Conservation (phyloP, 2,888 invertebrate genomes). For the Diarsia dahlii region DNA sequence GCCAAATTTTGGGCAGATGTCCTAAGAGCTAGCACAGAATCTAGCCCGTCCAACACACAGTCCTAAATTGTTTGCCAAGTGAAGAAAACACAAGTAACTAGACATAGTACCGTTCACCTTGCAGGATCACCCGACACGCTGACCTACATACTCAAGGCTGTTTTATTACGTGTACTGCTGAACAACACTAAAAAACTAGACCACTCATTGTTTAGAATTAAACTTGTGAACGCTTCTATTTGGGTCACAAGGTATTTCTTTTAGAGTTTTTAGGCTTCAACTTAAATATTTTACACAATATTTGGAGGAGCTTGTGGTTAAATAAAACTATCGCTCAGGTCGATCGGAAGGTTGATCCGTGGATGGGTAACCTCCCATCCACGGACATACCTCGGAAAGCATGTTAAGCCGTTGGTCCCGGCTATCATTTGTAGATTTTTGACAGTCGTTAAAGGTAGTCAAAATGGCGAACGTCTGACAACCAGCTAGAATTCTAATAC, state of each 20-base stretch:
- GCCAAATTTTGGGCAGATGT: too few species aligned
- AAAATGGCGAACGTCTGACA: too few species aligned
- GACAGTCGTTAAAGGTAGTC: too few species aligned
- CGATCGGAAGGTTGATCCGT: too few species aligned
- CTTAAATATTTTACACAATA: neutral
- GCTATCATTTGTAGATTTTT: too few species aligned
- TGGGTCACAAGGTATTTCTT: conserved; percentile 25
- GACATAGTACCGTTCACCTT: conserved; percentile 51
- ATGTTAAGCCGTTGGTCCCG: too few species aligned
- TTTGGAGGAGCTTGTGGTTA: neutral
- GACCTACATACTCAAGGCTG: conserved; percentile 61
- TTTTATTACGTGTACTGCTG: conserved; percentile 53
- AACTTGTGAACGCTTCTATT: conserved; percentile 19
- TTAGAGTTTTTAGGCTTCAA: neutral
- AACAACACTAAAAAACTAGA: conserved; percentile 56
- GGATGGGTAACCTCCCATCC: too few species aligned
- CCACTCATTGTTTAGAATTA: conserved; percentile 47
- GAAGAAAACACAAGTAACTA: conserved; percentile 23
- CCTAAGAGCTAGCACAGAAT: neutral
- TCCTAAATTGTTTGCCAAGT: conserved; percentile 11
- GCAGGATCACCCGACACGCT: conserved; percentile 68
- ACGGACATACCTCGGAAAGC: too few species aligned
- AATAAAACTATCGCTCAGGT: too few species aligned
- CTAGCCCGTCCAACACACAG: neutral
- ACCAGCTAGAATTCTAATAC: too few species aligned